These are phyloP conservation scores for Neofelis nebulosa DNA, from an alignment of 2,113 vertebrate species.

Conservation along the genomic window DNA sequence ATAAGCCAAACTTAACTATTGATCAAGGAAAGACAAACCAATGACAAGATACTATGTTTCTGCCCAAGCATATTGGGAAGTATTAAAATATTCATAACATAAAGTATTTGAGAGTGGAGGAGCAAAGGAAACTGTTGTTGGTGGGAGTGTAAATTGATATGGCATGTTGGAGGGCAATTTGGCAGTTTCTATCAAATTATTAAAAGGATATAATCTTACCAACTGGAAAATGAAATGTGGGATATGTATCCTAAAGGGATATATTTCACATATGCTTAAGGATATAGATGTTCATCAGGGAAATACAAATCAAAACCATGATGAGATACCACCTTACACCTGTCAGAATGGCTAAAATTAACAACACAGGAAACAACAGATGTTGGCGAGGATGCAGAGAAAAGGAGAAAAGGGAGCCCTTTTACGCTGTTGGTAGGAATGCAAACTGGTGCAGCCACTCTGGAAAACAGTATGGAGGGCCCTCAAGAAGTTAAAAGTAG, in stretches of 20 bases:
- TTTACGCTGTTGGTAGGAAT: no score
- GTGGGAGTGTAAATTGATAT: not conserved
- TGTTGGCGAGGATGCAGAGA: no score
- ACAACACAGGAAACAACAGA: no score
- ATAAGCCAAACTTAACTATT: not conserved
- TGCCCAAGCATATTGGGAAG: not conserved
- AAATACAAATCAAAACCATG: no score
- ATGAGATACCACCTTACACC: no score
- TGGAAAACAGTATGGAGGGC: no score
- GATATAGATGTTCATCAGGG: not conserved
- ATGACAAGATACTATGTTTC: not conserved
- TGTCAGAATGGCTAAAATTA: no score
- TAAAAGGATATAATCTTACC: not conserved
- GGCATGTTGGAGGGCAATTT: not conserved
- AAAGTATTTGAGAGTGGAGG: not conserved
- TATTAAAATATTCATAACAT: not conserved
- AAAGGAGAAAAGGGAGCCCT: no score
- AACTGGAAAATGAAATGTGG: not conserved
- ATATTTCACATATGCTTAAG: not conserved
- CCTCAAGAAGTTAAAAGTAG: no score
- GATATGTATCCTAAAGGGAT: not conserved
- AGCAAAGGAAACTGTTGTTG: not conserved
- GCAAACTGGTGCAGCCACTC: no score
- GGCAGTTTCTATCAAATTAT: not conserved
- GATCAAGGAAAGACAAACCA: not conserved